Evolutionary conservation across 2,113 vertebrate species (phyloP).

Genomic region (Ranitomeya variabilis): DNA sequence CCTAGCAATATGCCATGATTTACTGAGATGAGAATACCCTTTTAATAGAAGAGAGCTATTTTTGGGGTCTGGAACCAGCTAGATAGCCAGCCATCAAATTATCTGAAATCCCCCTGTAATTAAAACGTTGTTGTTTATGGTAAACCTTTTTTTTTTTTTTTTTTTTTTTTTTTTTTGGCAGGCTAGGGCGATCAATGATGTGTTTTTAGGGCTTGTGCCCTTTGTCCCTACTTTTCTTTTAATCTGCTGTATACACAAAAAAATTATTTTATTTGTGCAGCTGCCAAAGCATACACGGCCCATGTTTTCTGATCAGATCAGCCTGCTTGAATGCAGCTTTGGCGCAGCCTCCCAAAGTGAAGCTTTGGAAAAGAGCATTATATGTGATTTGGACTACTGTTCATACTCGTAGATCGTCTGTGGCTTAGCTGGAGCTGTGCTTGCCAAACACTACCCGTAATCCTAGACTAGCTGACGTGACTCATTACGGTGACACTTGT

Average conservation of each 20-base stretch:
- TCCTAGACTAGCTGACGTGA: not conserved
- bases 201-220: not conserved
- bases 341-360: not conserved
- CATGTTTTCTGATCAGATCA: not conserved
- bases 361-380: not conserved
- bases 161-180: not conserved
- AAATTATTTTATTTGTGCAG: not conserved
- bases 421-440: not conserved
- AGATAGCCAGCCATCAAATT: too few relatives aligned
- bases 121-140: not conserved
- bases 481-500: not conserved
- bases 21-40: too few relatives aligned
- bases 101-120: too few relatives aligned
- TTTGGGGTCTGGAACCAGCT: too few relatives aligned
- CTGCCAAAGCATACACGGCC: conserved; percentile 12
- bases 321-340: not conserved
- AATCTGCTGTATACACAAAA: not conserved
- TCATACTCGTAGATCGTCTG: not conserved
- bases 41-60: too few relatives aligned
- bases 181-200: not conserved
- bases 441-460: not conserved
- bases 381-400: too few relatives aligned
- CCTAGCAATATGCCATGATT: too few relatives aligned
- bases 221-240: not conserved
- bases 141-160: not conserved